Conservation (phyloP, 37 sponge, comb jelly and placozoan genomes). For the Chondrosia reniformis region DNA sequence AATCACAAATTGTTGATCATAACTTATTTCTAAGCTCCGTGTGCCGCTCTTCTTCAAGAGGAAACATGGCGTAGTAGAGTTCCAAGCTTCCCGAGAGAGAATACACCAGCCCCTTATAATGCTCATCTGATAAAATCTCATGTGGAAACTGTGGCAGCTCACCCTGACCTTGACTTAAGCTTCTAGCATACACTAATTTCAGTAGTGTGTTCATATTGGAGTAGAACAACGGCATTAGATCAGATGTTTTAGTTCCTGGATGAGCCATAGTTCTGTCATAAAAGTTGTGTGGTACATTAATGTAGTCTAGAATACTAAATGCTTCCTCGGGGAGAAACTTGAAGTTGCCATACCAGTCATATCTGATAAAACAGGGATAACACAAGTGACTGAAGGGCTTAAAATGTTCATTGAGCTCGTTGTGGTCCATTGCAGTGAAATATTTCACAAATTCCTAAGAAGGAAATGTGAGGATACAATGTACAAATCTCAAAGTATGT, state of each 20-base stretch:
- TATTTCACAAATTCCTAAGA: not conserved
- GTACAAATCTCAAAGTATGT: no score
- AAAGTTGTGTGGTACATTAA: not conserved
- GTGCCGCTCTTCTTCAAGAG: no score
- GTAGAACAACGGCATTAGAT: conserved; percentile 9
- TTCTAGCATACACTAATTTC: conserved; percentile 7
- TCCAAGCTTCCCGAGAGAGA: not conserved
- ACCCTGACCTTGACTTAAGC: not conserved
- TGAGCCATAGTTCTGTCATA: not conserved
- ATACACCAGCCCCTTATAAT: not conserved
- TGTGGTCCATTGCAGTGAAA: not conserved
- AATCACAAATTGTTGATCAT: no score
- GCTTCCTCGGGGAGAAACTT: conserved; percentile 3
- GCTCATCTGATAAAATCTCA: not conserved
- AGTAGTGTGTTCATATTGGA: conserved; percentile 6
- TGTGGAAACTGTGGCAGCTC: not conserved
- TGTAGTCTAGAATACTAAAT: not conserved
- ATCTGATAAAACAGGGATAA: conserved; percentile 2
- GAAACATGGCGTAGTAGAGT: conserved; percentile 11
- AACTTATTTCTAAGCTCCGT: no score
- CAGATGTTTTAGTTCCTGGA: not conserved
- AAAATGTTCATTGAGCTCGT: conserved; percentile 20
- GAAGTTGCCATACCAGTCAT: conserved; percentile 9
- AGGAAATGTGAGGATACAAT: no score
- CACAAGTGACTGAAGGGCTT: conserved; percentile 12